phyloP scores from a whole-genome alignment of 2,797 vertebrate genomes.

The Corythornis leucogaster region DNA sequence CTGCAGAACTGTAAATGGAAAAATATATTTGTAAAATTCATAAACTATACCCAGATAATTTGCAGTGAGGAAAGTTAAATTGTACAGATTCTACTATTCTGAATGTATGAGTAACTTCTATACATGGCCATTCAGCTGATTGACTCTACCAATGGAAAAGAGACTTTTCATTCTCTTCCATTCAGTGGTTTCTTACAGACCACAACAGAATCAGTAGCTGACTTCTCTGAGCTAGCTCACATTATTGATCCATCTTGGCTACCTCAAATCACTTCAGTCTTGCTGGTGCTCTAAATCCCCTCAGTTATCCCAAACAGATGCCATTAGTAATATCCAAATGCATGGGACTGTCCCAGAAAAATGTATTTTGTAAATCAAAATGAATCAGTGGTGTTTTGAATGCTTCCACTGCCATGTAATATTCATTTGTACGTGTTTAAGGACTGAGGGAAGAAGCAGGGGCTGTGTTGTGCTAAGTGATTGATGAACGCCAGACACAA shows the following conservation, averaged over 20 bases:
- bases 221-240: neutral
- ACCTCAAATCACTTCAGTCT: neutral
- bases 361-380: neutral
- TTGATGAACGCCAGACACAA: neutral
- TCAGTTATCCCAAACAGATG: neutral
- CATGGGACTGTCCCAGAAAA: neutral
- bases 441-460: neutral
- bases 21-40: neutral
- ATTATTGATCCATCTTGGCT: neutral
- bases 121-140: neutral
- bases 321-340: neutral
- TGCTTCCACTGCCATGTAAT: neutral
- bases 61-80: neutral
- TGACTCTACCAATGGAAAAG: neutral
- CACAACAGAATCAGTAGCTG: neutral
- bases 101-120: neutral
- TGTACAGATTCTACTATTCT: neutral
- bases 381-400: neutral
- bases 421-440: neutral
- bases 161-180: accelerated
- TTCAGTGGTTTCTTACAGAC: neutral
- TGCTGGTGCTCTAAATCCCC: neutral
- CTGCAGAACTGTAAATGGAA: neutral
- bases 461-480: neutral
- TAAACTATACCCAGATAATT: neutral